Percentiles rank a stretch among this genome's conserved stretches.
phyloP scores from a whole-genome alignment of 2,797 vertebrate species.

The Carapus acus region DNA sequence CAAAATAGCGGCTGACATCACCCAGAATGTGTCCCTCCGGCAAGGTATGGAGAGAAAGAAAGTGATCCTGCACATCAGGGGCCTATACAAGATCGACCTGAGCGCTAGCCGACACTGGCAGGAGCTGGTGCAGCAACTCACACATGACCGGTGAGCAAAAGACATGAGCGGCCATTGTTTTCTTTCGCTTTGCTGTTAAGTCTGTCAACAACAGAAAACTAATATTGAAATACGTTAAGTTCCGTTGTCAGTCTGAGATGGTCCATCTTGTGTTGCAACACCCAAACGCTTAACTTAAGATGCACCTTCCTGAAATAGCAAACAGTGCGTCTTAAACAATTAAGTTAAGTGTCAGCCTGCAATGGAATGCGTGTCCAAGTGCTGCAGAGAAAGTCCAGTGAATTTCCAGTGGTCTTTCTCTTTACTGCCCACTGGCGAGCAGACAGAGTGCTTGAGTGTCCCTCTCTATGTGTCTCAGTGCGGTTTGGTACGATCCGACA shows the following conservation, averaged over 20 bases:
- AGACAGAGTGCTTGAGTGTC: background rate
- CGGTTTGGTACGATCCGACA: slow-evolving; percentile 89
- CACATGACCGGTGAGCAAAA: slow-evolving; percentile 86
- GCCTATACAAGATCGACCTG: slow-evolving; percentile 91
- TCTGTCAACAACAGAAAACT: too few relatives aligned
- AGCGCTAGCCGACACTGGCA: slow-evolving; percentile 97
- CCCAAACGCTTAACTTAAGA: too few relatives aligned
- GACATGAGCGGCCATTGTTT: too few relatives aligned
- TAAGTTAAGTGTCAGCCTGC: background rate
- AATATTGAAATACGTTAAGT: too few relatives aligned
- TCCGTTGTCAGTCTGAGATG: too few relatives aligned
- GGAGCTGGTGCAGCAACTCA: slow-evolving; percentile 93
- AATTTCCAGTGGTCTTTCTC: background rate
- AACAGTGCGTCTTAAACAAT: too few relatives aligned
- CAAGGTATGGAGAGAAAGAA: slow-evolving; percentile 98
- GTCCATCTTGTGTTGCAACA: too few relatives aligned
- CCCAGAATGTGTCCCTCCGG: slow-evolving; percentile 91
- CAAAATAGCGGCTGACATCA: slow-evolving; percentile 95
- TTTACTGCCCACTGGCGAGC: background rate
- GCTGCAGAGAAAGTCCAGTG: too few relatives aligned
- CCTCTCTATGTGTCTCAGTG: slow-evolving; percentile 67
- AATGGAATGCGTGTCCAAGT: too few relatives aligned
- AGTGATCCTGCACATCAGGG: slow-evolving; percentile 95
- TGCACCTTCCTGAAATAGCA: too few relatives aligned
- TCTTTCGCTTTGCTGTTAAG: too few relatives aligned